These are phyloP conservation scores for Arion vulgaris DNA, from an alignment of 1,140 invertebrate species.

Conservation along the genomic window DNA sequence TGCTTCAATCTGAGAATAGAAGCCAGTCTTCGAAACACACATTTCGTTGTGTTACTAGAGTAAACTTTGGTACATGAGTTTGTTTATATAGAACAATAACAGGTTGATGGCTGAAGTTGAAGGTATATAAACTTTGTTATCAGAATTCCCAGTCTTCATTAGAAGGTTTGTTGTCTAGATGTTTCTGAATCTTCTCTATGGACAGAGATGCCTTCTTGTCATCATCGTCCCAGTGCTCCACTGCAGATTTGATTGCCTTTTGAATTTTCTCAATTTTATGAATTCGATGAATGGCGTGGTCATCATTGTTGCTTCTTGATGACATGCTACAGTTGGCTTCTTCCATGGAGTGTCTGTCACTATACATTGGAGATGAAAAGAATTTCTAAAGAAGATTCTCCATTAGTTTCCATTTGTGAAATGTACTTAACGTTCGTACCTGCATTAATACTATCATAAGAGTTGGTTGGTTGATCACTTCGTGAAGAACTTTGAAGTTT, in stretches of 20 bases:
- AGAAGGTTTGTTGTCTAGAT: slow-evolving; percentile 52
- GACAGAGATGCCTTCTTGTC: slow-evolving; percentile 22
- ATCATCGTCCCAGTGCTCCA: slow-evolving; percentile 61
- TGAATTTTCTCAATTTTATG: slow-evolving; percentile 63
- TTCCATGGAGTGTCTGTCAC: background rate
- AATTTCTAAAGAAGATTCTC: background rate
- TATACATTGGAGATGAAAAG: background rate
- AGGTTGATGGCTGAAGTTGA: background rate
- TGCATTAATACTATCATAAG: slow-evolving; percentile 19
- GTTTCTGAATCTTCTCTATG: slow-evolving; percentile 64
- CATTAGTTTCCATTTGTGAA: background rate
- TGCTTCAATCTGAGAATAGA: background rate
- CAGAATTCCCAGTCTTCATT: slow-evolving; percentile 68
- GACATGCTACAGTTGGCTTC: background rate
- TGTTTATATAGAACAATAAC: background rate
- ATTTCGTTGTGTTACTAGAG: slow-evolving; percentile 2
- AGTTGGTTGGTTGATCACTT: slow-evolving; percentile 44
- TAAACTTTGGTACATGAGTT: background rate
- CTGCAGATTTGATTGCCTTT: slow-evolving; percentile 53
- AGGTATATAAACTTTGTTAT: slow-evolving; percentile 1
- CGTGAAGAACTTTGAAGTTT: slow-evolving; percentile 40
- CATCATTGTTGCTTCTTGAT: background rate
- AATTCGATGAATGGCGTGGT: slow-evolving; percentile 31
- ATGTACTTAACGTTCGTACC: background rate
- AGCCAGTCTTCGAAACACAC: background rate